phyloP scores from a whole-genome alignment of 2,113 vertebrate species.

The Aplodontia rufa region DNA sequence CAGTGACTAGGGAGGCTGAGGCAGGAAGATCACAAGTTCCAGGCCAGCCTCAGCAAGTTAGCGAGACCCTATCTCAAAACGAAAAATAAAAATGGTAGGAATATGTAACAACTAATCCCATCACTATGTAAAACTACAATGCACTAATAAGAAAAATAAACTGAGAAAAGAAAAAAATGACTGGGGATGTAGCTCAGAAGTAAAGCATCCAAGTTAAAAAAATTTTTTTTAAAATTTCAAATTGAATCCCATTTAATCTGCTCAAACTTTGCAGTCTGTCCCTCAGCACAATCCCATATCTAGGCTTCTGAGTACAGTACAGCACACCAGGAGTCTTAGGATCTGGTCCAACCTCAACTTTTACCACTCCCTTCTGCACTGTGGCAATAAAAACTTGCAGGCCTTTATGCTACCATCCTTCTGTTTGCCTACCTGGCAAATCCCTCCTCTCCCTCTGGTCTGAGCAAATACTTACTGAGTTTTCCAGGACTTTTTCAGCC shows the following conservation, averaged over 20 bases:
- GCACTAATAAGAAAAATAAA: too few relatives aligned
- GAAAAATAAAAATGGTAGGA: too few relatives aligned
- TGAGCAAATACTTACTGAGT: background rate
- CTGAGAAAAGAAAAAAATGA: too few relatives aligned
- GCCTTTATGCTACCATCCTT: background rate
- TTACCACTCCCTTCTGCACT: background rate
- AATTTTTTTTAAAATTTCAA: too few relatives aligned
- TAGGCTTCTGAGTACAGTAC: background rate
- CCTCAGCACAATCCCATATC: background rate
- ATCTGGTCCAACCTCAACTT: background rate
- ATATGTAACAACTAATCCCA: too few relatives aligned
- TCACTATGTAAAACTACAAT: too few relatives aligned
- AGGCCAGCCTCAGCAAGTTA: too few relatives aligned
- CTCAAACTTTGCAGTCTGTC: background rate
- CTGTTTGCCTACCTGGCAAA: slow-evolving; percentile 2
- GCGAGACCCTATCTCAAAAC: too few relatives aligned
- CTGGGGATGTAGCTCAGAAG: too few relatives aligned
- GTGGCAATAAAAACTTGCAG: background rate
- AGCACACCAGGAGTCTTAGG: background rate
- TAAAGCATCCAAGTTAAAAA: too few relatives aligned
- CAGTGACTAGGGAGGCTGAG: too few relatives aligned
- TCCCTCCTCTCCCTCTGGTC: background rate
- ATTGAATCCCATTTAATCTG: background rate
- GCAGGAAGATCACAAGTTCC: too few relatives aligned
- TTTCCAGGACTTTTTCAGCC: background rate